Conservation (phyloP, 2,888 invertebrate species). For the Tuberolachnus salignus region DNA sequence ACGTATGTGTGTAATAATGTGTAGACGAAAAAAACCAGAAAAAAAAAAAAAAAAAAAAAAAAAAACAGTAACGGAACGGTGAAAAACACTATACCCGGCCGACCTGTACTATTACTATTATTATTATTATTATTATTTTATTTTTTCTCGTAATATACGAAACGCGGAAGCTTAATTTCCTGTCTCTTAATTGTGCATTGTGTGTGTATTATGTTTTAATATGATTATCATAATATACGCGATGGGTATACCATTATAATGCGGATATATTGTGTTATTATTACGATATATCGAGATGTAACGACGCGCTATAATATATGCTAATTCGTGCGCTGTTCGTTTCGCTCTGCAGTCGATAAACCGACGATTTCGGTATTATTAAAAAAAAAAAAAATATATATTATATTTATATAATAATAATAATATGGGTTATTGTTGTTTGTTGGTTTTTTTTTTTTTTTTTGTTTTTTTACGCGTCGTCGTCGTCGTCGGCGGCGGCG, state of each 20-base stretch:
- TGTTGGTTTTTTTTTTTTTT: not conserved
- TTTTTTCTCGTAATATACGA: not conserved
- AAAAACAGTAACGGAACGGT: conserved; percentile 3
- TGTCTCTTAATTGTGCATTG: conserved; percentile 53
- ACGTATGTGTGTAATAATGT: too few species aligned
- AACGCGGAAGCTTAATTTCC: conserved; percentile 55
- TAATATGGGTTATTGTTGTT: conserved; percentile 13
- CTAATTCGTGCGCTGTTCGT: conserved; percentile 40
- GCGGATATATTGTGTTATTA: too few species aligned
- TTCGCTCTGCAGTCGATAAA: conserved; percentile 43
- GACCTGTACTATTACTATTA: too few species aligned
- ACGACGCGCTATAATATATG: conserved; percentile 22
- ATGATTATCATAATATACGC: not conserved
- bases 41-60: not conserved
- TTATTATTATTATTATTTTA: too few species aligned
- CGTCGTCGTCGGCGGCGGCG: too few species aligned
- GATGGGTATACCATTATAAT: too few species aligned
- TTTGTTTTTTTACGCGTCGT: too few species aligned
- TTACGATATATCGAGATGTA: too few species aligned
- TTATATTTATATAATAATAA: too few species aligned
- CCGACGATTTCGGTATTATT: conserved; percentile 8
- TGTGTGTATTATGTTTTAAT: conserved; percentile 20
- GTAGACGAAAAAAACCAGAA: not conserved
- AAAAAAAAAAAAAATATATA: conserved; percentile 1
- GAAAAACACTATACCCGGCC: too few species aligned